These are phyloP conservation scores for Archilochus colubris DNA, from an alignment of 2,113 vertebrate genomes.

Conservation along the genomic window DNA sequence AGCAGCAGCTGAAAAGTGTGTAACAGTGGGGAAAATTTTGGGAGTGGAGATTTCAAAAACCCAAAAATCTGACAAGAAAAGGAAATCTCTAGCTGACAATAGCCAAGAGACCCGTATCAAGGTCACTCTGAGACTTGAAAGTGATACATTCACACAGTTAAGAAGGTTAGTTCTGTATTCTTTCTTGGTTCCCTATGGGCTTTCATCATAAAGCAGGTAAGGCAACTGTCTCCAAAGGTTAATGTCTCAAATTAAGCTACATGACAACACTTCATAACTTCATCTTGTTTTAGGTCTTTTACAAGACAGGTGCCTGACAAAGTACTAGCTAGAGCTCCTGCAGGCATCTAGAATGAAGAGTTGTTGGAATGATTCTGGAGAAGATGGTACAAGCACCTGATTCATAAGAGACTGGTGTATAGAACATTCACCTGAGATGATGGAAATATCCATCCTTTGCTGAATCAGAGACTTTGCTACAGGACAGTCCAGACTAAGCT, in stretches of 20 bases:
- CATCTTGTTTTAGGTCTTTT: background rate
- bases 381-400: background rate
- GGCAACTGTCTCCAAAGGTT: background rate
- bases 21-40: background rate
- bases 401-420: background rate
- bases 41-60: background rate
- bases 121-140: background rate
- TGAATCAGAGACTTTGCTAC: background rate
- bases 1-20: background rate
- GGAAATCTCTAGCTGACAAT: background rate
- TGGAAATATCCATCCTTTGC: background rate
- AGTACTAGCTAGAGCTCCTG: background rate
- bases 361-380: background rate
- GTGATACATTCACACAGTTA: rapidly evolving
- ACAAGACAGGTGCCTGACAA: background rate
- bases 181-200: background rate
- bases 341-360: background rate
- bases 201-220: background rate
- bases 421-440: background rate
- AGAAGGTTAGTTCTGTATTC: background rate
- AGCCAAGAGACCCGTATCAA: background rate
- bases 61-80: background rate
- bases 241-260: background rate
- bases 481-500: background rate
- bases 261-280: background rate